These are phyloP conservation scores for Diorhabda sublineata DNA, from an alignment of 1,140 invertebrate genomes.

Conservation along the genomic window DNA sequence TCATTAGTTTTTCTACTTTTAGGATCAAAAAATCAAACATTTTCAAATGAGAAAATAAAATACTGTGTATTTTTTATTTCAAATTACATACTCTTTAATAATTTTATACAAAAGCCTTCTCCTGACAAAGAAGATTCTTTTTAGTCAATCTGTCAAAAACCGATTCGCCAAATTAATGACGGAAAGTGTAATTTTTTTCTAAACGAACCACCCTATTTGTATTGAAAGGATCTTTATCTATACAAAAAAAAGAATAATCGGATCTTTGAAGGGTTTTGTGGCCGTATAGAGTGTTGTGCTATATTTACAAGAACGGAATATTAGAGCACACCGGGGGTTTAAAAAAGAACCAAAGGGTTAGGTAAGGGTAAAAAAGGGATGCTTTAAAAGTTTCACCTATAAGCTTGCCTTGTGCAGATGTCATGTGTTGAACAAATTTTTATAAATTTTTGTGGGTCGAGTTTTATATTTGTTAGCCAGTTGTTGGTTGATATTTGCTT, in stretches of 20 bases:
- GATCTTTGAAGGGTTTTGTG: conserved; percentile 42
- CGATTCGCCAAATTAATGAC: conserved; percentile 1
- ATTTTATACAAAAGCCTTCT: no score
- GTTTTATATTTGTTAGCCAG: no score
- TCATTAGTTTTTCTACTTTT: no score
- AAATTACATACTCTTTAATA: no score
- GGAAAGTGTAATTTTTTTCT: conserved; percentile 33
- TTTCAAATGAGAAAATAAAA: no score
- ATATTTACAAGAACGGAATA: conserved; percentile 30
- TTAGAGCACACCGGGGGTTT: conserved; percentile 11
- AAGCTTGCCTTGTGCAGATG: conserved; percentile 35
- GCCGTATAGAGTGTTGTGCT: conserved; percentile 42
- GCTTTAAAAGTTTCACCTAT: conserved; percentile 23
- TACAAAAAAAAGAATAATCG: conserved; percentile 41
- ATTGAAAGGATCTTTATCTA: conserved; percentile 33
- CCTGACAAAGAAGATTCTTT: no score
- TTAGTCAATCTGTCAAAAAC: background rate
- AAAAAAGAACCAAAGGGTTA: conserved; percentile 36
- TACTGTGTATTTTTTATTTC: no score
- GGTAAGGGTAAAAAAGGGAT: conserved; percentile 26
- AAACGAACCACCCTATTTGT: conserved; percentile 40
- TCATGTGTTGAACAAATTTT: conserved; percentile 25
- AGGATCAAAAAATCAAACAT: no score
- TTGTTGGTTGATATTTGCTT: no score
- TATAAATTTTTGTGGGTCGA: background rate